These are phyloP conservation scores for Eupithecia tripunctaria DNA, from an alignment of 2,888 invertebrate species.

Conservation along the genomic window DNA sequence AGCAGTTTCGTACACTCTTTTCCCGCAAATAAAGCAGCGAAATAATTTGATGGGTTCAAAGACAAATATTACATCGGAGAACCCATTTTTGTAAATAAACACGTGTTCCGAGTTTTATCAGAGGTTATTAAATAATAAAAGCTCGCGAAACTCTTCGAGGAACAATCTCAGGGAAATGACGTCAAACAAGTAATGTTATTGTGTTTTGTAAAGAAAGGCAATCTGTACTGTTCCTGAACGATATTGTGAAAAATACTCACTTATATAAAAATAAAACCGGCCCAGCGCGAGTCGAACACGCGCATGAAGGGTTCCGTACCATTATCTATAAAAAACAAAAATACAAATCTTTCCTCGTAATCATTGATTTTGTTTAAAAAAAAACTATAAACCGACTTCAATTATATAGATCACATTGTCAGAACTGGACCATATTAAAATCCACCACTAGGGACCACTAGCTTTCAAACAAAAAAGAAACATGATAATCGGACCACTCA, in stretches of 20 bases:
- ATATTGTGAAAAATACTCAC: neutral
- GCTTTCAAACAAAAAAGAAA: too few relatives aligned
- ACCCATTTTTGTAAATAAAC: constrained; percentile 41
- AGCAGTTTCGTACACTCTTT: neutral
- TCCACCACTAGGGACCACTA: too few relatives aligned
- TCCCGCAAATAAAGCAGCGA: constrained; percentile 33
- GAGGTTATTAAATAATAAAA: constrained; percentile 41
- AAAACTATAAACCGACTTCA: too few relatives aligned
- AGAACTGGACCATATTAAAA: too few relatives aligned
- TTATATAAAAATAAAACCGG: too few relatives aligned
- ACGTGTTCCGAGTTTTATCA: constrained; percentile 37
- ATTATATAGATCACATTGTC: too few relatives aligned
- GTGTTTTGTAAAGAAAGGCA: constrained; percentile 36
- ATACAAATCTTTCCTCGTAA: too few relatives aligned
- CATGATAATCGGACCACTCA: too few relatives aligned
- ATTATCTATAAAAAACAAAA: too few relatives aligned
- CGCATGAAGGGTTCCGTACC: too few relatives aligned
- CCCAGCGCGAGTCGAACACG: too few relatives aligned
- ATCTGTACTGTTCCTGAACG: constrained; percentile 16
- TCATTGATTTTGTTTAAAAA: too few relatives aligned
- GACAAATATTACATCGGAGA: constrained; percentile 38
- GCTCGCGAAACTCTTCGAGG: constrained; percentile 16
- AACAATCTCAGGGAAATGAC: constrained; percentile 39
- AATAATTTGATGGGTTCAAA: constrained; percentile 35
- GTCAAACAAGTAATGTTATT: constrained; percentile 39